Percentiles rank a stretch among this genome's conserved stretches.
Evolutionary conservation across 1,140 invertebrate species (phyloP).

Genomic region (Araneus ventricosus): DNA sequence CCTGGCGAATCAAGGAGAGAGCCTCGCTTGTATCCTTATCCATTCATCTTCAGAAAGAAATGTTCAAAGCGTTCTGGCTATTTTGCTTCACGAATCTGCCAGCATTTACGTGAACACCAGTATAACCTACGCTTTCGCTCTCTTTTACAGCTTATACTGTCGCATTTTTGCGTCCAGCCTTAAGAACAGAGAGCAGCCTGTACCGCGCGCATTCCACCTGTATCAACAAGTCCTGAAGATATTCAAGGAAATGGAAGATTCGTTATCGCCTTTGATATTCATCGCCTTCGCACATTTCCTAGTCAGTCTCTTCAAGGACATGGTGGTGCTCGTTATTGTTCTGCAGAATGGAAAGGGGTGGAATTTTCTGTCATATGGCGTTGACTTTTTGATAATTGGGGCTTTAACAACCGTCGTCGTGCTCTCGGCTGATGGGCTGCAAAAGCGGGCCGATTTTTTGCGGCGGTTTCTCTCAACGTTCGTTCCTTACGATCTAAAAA

Average conservation of each 20-base stretch:
- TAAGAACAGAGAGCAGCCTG: neutral
- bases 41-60: neutral
- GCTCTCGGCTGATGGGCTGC: neutral
- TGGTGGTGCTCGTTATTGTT: constrained; percentile 12
- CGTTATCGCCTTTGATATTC: neutral
- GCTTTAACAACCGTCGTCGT: neutral
- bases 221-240: neutral
- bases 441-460: neutral
- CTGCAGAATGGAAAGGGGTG: neutral
- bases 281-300: constrained; percentile 35
- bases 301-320: constrained; percentile 47
- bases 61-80: neutral
- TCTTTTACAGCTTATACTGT: constrained; percentile 18
- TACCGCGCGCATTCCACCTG: neutral
- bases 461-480: neutral
- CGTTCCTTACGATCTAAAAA: neutral
- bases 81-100: constrained; percentile 36
- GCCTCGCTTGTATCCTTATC: neutral
- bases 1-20: neutral
- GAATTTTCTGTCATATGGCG: neutral
- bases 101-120: constrained; percentile 48
- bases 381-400: neutral
- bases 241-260: constrained; percentile 32
- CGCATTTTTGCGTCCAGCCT: neutral
- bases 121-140: neutral